A percentile compares a stretch with the other conserved stretches of the same genome.
Evolutionary conservation across 2,888 invertebrate genomes (phyloP).

Genomic region (Acanthacorydalis orientalis): DNA sequence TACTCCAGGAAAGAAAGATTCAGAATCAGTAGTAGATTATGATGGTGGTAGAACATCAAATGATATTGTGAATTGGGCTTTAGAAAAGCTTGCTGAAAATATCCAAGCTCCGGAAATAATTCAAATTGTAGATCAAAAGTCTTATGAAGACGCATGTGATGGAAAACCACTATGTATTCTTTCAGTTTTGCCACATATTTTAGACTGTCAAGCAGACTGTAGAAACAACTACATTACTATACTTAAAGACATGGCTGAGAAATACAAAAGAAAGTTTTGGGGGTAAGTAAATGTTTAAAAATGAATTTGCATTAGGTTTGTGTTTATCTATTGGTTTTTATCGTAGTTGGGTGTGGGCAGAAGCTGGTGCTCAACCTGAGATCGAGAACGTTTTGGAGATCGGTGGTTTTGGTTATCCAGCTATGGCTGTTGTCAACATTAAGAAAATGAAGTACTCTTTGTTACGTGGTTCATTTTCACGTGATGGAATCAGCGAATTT

Average conservation of each 20-base stretch:
- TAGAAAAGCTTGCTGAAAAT: conserved; percentile 72
- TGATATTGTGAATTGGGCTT: conserved; percentile 83
- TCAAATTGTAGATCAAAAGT: conserved; percentile 34
- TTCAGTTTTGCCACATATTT: conserved; percentile 82
- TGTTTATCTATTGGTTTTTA: neutral
- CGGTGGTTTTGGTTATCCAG: conserved; percentile 97
- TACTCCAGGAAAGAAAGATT: conserved; percentile 52
- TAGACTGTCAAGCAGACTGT: conserved; percentile 89
- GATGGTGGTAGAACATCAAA: conserved; percentile 79
- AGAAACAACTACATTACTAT: conserved; percentile 69
- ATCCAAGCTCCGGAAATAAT: conserved; percentile 77
- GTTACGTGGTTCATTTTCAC: conserved; percentile 83
- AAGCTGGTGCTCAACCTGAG: conserved; percentile 70
- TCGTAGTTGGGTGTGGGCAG: conserved; percentile 83
- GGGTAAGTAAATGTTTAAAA: conserved; percentile 38
- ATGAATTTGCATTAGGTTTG: neutral
- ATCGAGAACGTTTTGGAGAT: conserved; percentile 84
- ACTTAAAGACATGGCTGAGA: conserved; percentile 61
- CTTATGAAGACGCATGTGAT: conserved; percentile 61
- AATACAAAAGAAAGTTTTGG: conserved; percentile 90
- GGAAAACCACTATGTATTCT: conserved; percentile 83
- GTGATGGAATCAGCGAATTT: conserved; percentile 91
- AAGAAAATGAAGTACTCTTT: conserved; percentile 95
- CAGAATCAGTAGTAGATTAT: conserved; percentile 62
- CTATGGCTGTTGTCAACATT: conserved; percentile 90